Evolutionary conservation across 2,797 vertebrate genomes (phyloP).

Genomic region (Pogoniulus pusillus): DNA sequence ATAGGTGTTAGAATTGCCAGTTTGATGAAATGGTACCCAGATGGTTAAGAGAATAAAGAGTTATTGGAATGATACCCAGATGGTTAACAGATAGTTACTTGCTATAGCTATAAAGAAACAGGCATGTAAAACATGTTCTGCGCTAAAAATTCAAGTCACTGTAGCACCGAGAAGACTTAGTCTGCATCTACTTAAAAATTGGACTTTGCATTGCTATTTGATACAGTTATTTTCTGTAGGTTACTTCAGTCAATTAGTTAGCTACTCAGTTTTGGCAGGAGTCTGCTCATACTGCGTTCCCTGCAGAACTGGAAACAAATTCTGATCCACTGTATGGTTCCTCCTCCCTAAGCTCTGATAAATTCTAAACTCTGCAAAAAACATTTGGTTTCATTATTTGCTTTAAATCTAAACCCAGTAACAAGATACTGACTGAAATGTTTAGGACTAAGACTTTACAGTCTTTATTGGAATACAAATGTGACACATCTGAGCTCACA

Average conservation of each 20-base stretch:
- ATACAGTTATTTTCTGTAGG: slow-evolving; percentile 48
- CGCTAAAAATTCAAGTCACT: background rate
- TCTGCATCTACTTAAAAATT: slow-evolving; percentile 55
- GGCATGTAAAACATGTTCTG: slow-evolving; percentile 10
- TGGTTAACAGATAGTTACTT: background rate
- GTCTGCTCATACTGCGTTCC: background rate
- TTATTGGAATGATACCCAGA: background rate
- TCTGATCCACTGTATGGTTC: background rate
- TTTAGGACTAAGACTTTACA: background rate
- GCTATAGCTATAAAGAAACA: background rate
- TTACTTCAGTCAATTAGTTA: slow-evolving; percentile 35
- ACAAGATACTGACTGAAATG: background rate
- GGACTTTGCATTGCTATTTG: slow-evolving; percentile 17
- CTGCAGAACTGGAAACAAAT: slow-evolving; percentile 17
- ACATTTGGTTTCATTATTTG: slow-evolving; percentile 16
- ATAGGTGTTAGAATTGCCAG: background rate
- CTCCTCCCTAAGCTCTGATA: slow-evolving; percentile 17
- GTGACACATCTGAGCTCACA: background rate
- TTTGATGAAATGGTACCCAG: background rate
- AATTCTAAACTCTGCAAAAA: slow-evolving; percentile 15
- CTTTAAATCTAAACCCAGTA: slow-evolving; percentile 11
- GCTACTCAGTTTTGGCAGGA: slow-evolving; percentile 33
- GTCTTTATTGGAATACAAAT: background rate
- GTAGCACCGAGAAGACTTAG: slow-evolving; percentile 8
- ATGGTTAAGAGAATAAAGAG: slow-evolving; percentile 1